Base-by-base conservation (phyloP, 2,113 vertebrate genomes). In the Campylomormyrus numenius region DNA sequence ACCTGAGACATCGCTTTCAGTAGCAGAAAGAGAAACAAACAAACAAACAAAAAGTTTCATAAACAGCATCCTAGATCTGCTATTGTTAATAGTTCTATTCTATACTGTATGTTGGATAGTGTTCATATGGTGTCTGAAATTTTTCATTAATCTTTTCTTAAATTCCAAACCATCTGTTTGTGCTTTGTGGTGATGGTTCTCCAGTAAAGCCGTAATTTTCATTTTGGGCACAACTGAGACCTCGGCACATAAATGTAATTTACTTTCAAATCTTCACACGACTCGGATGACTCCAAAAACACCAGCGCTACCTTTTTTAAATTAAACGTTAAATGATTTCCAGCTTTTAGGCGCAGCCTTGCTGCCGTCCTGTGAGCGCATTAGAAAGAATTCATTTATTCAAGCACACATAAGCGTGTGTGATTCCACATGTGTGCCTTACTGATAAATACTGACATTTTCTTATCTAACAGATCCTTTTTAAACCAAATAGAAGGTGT, bases 181-280 rank as follows among this genome's bases (percentile, higher is more conserved):
- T 88, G 46, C 6, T 89, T 49, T 62, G 87, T 85, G 49, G 48
- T 48, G 49, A 31, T 31, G 62, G 9, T 31, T 85, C 62, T 42
- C 56, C 19, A 53, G 13, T 80, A 35, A 35, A 80, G n/a, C 13
- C 17, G 3, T 6, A 62, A 92, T 93, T 92, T 74, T 91, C 91
- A 90, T 94, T 92, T 92, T 91, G 91, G 91, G 88, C 90, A 91
- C 77, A 52, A 85, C n/a, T 77, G 89, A 86, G 49, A 88, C 90
- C 84, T 88, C 49, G 62, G 70, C 19, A 80, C 45, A 46, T 77
- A 27, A 74, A 15, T 24, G 35, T n/a, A 86, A 77, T 58, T 89
- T 77, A 42, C 46, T 53, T 83, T 89, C 88, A 83, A 24, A 83
- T 35, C 52, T 56, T 24, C 88, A 45, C 42, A 48, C 48, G 45